Conservation (phyloP, 92 coral and sea anemone species). For the Phenganax marumi region DNA sequence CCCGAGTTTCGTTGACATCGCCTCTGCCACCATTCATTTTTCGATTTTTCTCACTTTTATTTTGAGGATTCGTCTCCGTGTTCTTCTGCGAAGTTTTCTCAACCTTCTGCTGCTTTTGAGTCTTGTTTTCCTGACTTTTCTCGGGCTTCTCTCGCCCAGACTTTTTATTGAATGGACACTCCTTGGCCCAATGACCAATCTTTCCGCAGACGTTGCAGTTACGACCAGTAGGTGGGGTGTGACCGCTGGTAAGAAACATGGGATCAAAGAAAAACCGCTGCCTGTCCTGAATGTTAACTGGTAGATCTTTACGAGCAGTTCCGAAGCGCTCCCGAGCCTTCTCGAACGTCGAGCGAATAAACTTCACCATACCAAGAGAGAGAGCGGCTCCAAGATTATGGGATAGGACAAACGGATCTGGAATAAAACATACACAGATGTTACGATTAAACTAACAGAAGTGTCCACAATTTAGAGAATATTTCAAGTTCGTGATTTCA, state of each 20-base stretch:
- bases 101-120: not conserved
- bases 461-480: no score
- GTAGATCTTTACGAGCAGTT: slow-evolving; percentile 48
- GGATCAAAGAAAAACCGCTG: slow-evolving; percentile 72
- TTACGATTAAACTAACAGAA: not conserved
- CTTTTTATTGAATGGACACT: slow-evolving; percentile 66
- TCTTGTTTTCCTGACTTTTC: slow-evolving; percentile 6
- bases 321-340: slow-evolving; percentile 92
- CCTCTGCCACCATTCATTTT: not conserved
- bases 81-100: not conserved
- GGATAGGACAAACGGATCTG: slow-evolving; percentile 89
- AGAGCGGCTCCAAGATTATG: slow-evolving; percentile 97
- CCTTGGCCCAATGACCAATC: slow-evolving; percentile 87
- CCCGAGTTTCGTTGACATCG: no score
- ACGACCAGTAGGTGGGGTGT: slow-evolving; percentile 77
- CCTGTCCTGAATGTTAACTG: slow-evolving; percentile 25
- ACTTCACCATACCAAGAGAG: slow-evolving; percentile 72
- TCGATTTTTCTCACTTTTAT: not conserved
- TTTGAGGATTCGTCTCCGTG: not conserved
- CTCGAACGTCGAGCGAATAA: slow-evolving; percentile 64
- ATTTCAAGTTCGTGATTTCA: no score
- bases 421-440: not conserved
- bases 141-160: slow-evolving; percentile 49
- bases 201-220: slow-evolving; percentile 84
- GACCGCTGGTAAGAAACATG: slow-evolving; percentile 66